These are phyloP conservation scores for Tiliacea aurago DNA, from an alignment of 2,888 invertebrate species.

Conservation along the genomic window DNA sequence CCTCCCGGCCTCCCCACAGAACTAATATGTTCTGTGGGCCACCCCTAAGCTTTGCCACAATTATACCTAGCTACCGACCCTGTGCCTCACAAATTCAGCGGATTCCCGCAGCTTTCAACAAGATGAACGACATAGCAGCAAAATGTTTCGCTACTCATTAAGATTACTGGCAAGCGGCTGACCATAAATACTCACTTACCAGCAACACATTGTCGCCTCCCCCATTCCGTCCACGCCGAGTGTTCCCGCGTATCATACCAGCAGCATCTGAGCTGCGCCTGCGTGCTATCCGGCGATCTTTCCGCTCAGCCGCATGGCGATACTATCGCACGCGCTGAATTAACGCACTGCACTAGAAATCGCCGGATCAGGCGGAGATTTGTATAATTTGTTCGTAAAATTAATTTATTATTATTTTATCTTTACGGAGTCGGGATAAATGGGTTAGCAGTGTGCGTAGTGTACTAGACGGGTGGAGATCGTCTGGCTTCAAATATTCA, in stretches of 20 bases:
- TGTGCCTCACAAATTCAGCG: background rate
- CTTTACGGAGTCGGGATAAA: conserved; percentile 42
- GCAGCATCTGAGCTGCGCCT: conserved; percentile 39
- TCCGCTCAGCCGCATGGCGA: conserved; percentile 58
- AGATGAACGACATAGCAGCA: background rate
- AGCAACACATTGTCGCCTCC: conserved; percentile 12
- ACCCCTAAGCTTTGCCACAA: background rate
- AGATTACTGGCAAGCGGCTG: conserved; percentile 9
- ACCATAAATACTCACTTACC: conserved; percentile 10
- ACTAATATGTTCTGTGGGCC: background rate
- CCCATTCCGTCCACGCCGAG: conserved; percentile 28
- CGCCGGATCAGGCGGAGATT: conserved; percentile 48
- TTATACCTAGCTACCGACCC: background rate
- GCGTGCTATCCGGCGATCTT: conserved; percentile 64
- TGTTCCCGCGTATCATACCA: conserved; percentile 26
- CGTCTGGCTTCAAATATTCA: conserved; percentile 1
- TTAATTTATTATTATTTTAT: conserved; percentile 55
- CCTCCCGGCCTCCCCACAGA: background rate
- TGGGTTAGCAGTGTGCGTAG: conserved; percentile 8
- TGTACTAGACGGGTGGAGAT: background rate
- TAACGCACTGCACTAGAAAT: conserved; percentile 63
- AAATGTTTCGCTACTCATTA: background rate
- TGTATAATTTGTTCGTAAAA: conserved; percentile 54
- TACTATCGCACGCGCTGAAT: conserved; percentile 49
- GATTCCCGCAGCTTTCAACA: background rate